These are phyloP conservation scores for Cosmia pyralina DNA, from an alignment of 2,888 invertebrate genomes.

Conservation along the genomic window DNA sequence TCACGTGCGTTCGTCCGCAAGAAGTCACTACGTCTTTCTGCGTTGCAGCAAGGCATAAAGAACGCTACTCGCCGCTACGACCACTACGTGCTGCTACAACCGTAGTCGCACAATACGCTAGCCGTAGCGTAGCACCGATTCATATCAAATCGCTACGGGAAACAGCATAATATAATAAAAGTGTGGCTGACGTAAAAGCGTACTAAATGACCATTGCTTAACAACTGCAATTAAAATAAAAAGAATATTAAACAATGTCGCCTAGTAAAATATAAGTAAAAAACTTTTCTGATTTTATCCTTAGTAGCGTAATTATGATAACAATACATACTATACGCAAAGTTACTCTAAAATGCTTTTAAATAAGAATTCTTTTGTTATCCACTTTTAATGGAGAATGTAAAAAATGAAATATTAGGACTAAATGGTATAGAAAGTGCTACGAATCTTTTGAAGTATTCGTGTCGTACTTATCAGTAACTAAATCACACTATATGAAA, in stretches of 20 bases:
- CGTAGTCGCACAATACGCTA: not conserved
- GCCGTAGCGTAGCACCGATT: slow-evolving; percentile 4
- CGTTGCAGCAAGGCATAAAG: not conserved
- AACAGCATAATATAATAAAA: not conserved
- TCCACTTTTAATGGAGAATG: not conserved
- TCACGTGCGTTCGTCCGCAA: not conserved
- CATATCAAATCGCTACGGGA: not conserved
- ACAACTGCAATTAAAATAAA: slow-evolving; percentile 5
- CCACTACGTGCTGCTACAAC: slow-evolving; percentile 12
- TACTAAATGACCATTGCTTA: slow-evolving; percentile 1
- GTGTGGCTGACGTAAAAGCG: not conserved
- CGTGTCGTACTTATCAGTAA: not conserved
- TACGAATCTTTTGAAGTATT: slow-evolving; percentile 1
- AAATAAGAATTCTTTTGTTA: not conserved
- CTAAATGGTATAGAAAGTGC: not conserved
- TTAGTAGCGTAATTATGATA: not conserved
- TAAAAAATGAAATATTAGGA: not conserved
- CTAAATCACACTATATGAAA: not conserved
- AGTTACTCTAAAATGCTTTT: slow-evolving; percentile 16
- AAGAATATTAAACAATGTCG: not conserved
- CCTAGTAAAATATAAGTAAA: not conserved
- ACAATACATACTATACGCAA: slow-evolving; percentile 1
- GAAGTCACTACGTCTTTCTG: not conserved
- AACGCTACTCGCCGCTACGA: slow-evolving; percentile 9
- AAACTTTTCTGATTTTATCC: not conserved